These are phyloP conservation scores for Cygnus atratus DNA, from an alignment of 2,113 vertebrate genomes.

Conservation along the genomic window DNA sequence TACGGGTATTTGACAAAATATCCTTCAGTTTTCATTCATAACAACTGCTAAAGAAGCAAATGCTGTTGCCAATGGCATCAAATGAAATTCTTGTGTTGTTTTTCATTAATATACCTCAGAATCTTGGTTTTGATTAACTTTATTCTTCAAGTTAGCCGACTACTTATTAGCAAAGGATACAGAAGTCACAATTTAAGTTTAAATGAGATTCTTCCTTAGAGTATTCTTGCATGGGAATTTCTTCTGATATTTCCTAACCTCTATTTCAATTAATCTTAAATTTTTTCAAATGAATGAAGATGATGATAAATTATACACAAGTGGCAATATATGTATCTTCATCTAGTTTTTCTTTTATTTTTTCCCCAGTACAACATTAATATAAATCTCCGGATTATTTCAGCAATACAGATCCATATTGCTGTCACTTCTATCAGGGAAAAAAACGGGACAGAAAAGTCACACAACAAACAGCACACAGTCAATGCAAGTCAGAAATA, in stretches of 20 bases:
- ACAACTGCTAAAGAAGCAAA: background rate
- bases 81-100: background rate
- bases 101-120: background rate
- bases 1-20: background rate
- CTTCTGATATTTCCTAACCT: background rate
- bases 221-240: background rate
- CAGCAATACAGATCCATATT: background rate
- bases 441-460: background rate
- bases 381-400: background rate
- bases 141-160: background rate
- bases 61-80: background rate
- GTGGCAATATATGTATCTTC: background rate
- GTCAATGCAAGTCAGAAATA: background rate
- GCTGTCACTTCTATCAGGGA: background rate
- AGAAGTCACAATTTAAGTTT: background rate
- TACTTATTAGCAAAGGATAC: background rate
- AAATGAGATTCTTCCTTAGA: background rate
- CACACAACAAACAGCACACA: background rate
- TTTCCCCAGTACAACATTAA: background rate
- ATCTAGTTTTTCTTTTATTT: background rate
- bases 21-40: background rate
- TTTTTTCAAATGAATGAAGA: background rate
- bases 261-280: background rate
- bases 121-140: background rate
- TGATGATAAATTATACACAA: background rate